Base-by-base conservation (phyloP, 2,888 invertebrate species). In the Hyles lineata region DNA sequence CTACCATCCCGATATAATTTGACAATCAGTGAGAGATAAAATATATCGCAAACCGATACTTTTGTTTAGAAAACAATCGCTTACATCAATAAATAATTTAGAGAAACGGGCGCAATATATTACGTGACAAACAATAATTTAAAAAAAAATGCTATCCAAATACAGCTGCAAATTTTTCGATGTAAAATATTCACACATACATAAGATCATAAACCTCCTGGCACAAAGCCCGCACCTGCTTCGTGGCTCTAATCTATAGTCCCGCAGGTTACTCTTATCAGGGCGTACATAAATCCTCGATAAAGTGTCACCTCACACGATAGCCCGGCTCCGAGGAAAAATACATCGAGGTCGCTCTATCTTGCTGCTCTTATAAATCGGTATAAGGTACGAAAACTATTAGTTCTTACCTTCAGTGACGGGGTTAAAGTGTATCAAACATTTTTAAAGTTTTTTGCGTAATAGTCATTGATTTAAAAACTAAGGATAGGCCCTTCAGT, bases 281-380 rank as follows among this genome's bases (percentile, higher is more conserved):
- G 25, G 11, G 9, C 50, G 29, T 70, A 73, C 70, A 73, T 73
- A 76, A 73, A 76, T 75, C 73, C 58, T 62, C 52, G 74, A 74
- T 74, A 74, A 73, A 23, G 25, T 69, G 73, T 73, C 74, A 75
- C 74, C 74, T 76, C 71, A 70, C 70, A 50, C 63, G 61, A 73
- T 61, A 50, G 63, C 62, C 61, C 72, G 71, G 73, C 43, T 73
- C 71, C 69, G 70, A 32, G 61, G 72, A 71, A 73, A 74, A 76
- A 74, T 69, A 60, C 29, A 59, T 69, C 19, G 60, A 32, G 69
- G 69, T 52, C 70, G 9, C 17, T 52, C 9, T 58, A 62, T 62
- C 58, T 32, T n/a, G 19, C 19, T n/a, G 32, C 71, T 72, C 32
- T 72, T 72, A 63, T 63, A 52, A 52, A 63, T 67, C 50, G 67